Percentiles rank a stretch among this genome's conserved stretches.
phyloP scores from a whole-genome alignment of 2,797 vertebrate species.

The Capromys pilorides region DNA sequence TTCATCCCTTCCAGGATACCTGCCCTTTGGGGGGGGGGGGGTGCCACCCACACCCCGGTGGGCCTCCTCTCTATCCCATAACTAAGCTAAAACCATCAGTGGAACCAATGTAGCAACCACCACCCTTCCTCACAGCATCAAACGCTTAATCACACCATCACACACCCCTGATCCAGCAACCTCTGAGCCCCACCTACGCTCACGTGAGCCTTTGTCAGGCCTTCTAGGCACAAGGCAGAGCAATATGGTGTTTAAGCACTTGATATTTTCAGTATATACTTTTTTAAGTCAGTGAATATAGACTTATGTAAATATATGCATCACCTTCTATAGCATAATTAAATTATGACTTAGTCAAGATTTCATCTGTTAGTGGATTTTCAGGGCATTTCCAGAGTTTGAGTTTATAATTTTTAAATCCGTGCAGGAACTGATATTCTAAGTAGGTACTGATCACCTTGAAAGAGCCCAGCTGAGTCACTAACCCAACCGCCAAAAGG shows the following conservation, averaged over 20 bases:
- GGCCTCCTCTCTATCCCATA: background rate
- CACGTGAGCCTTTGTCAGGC: background rate
- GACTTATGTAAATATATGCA: constrained; percentile 28
- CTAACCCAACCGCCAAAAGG: too few relatives aligned
- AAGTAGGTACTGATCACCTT: too few relatives aligned
- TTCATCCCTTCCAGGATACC: background rate
- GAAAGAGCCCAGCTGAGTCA: too few relatives aligned
- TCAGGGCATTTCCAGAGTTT: background rate
- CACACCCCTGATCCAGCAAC: background rate
- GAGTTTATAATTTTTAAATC: background rate
- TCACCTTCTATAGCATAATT: background rate
- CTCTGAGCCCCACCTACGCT: background rate
- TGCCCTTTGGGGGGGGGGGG: background rate
- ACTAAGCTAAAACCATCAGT: too few relatives aligned
- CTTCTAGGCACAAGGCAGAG: background rate
- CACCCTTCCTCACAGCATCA: background rate
- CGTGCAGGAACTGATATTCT: too few relatives aligned
- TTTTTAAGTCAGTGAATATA: constrained; percentile 3
- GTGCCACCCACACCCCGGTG: background rate
- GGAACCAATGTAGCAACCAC: background rate
- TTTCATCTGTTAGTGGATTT: background rate
- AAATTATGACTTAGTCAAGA: background rate
- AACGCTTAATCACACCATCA: too few relatives aligned
- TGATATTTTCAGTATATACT: constrained; percentile 10
- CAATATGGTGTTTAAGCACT: background rate